These are phyloP conservation scores for Montifringilla adamsi DNA, from an alignment of 2,113 vertebrate species.

Conservation along the genomic window DNA sequence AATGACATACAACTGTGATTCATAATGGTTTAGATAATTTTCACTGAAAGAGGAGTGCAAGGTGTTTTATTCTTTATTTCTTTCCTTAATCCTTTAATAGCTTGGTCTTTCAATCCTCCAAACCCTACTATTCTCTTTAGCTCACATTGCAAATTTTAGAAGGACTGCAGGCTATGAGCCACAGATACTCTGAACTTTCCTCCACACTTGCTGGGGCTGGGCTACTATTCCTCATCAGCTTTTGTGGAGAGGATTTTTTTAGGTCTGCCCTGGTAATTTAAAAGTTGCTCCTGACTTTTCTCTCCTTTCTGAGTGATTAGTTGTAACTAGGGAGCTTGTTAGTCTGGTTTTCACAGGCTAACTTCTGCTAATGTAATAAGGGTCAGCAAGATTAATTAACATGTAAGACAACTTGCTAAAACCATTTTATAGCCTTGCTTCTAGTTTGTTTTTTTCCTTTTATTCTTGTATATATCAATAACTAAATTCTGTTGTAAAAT, in stretches of 20 bases:
- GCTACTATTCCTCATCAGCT: neutral
- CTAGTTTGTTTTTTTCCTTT: neutral
- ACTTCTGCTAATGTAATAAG: neutral
- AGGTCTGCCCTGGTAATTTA: neutral
- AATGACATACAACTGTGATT: neutral
- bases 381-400: neutral
- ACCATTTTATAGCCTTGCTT: neutral
- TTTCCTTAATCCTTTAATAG: neutral
- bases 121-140: neutral
- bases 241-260: neutral
- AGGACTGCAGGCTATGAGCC: neutral
- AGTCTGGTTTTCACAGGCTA: neutral
- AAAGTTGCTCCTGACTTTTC: neutral
- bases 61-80: neutral
- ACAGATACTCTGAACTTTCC: neutral
- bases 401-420: neutral
- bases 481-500: neutral
- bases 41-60: neutral
- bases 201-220: neutral
- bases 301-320: neutral
- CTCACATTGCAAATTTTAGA: neutral
- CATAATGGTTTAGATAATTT: neutral
- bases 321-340: neutral
- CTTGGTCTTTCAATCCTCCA: neutral
- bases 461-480: neutral